A percentile compares a stretch with the other conserved stretches of the same genome.
Evolutionary conservation across 2,113 vertebrate species (phyloP).

Genomic region (Cyprinus carpio): DNA sequence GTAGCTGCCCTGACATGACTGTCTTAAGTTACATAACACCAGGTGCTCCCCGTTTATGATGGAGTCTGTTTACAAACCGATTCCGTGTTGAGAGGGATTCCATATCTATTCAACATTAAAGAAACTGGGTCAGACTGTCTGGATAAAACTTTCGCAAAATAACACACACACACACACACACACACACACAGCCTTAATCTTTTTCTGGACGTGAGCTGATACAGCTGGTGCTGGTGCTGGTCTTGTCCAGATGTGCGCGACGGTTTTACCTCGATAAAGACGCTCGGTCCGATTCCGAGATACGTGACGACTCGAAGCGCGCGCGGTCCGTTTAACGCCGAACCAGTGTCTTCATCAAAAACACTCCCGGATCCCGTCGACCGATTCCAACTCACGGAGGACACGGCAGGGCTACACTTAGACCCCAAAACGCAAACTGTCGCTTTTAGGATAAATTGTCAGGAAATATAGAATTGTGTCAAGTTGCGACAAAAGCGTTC

Average conservation of each 20-base stretch:
- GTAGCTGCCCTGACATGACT: slow-evolving; percentile 30
- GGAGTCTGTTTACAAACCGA: background rate
- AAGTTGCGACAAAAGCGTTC: background rate
- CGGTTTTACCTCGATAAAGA: slow-evolving; percentile 28
- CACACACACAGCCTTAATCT: background rate
- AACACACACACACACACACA: background rate
- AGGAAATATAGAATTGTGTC: background rate
- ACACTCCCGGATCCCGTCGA: background rate
- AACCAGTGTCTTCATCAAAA: slow-evolving; percentile 24
- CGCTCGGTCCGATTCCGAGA: background rate
- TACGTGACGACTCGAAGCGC: background rate
- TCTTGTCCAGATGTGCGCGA: background rate
- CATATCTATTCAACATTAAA: background rate
- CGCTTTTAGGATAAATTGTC: background rate
- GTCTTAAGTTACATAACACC: slow-evolving; percentile 19
- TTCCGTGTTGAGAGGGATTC: background rate
- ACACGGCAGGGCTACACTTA: background rate
- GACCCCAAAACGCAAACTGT: background rate
- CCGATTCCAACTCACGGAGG: background rate
- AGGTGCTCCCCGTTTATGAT: background rate
- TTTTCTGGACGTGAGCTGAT: background rate
- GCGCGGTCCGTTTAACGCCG: slow-evolving; percentile 6
- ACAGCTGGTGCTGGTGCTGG: background rate
- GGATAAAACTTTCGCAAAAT: slow-evolving; percentile 12
- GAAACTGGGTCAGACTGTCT: slow-evolving; percentile 33